Conservation (phyloP, 2,113 vertebrate genomes). For the Pachypanchax playfairii region DNA sequence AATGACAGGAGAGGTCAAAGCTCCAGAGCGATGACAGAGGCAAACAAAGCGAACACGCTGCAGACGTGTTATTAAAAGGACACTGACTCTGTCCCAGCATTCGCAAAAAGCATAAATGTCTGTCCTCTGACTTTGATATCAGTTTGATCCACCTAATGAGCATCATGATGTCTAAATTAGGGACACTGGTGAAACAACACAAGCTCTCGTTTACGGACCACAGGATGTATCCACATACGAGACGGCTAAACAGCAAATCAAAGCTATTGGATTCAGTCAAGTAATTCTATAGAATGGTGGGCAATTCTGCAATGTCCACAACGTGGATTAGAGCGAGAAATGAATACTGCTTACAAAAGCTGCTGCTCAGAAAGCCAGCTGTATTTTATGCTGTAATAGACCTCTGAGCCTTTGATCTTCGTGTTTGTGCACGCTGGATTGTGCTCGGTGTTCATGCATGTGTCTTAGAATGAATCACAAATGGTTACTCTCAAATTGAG, state of each 20-base stretch:
- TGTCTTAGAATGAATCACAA: slow-evolving; percentile 14
- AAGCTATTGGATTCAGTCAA: slow-evolving; percentile 50
- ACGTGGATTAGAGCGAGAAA: slow-evolving; percentile 69
- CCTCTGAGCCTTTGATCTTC: slow-evolving; percentile 48
- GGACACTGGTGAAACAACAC: slow-evolving; percentile 46
- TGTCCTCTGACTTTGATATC: slow-evolving; percentile 60
- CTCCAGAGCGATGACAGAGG: slow-evolving; percentile 30
- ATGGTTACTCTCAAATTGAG: slow-evolving; percentile 36
- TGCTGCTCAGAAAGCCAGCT: slow-evolving; percentile 33
- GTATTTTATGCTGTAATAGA: slow-evolving; percentile 36
- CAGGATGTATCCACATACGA: slow-evolving; percentile 57
- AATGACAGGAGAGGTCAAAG: slow-evolving; percentile 35
- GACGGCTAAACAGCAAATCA: slow-evolving; percentile 61
- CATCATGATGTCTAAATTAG: slow-evolving; percentile 63
- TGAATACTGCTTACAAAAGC: slow-evolving; percentile 33
- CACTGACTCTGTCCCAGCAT: slow-evolving; percentile 6
- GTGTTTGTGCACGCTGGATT: slow-evolving; percentile 29
- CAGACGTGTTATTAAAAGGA: slow-evolving; percentile 42
- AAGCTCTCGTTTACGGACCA: slow-evolving; percentile 61
- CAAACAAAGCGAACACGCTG: slow-evolving; percentile 20
- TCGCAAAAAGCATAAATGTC: slow-evolving; percentile 22
- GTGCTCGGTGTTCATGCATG: slow-evolving; percentile 8
- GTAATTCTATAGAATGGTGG: slow-evolving; percentile 49
- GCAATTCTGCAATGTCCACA: slow-evolving; percentile 57
- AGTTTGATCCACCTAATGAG: slow-evolving; percentile 61